Conservation (phyloP, 1,140 invertebrate genomes). For the Artemia franciscana region DNA sequence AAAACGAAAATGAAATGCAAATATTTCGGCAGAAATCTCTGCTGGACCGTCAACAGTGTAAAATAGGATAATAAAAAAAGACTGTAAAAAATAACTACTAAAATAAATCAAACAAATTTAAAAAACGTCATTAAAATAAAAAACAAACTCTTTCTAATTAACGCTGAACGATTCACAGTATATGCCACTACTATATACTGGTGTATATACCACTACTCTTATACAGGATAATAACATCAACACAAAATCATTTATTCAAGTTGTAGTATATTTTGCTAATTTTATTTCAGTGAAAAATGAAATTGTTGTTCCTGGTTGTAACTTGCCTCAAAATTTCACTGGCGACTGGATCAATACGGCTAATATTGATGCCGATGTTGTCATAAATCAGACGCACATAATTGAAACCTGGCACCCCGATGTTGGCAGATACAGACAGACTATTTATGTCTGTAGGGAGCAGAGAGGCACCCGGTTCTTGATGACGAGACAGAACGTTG, state of each 20-base stretch:
- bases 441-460: constrained; percentile 84
- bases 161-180: too few species aligned
- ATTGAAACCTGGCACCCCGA: constrained; percentile 84
- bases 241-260: too few species aligned
- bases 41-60: too few species aligned
- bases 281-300: constrained; percentile 42
- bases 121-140: too few species aligned
- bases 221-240: too few species aligned
- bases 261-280: constrained; percentile 10
- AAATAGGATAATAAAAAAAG: too few species aligned
- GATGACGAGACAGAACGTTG: constrained; percentile 84
- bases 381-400: constrained; percentile 87
- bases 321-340: constrained; percentile 72
- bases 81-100: neutral
- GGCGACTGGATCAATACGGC: constrained; percentile 92
- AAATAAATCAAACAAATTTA: neutral
- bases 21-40: too few species aligned
- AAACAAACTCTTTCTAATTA: too few species aligned
- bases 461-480: constrained; percentile 63
- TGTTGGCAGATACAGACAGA: constrained; percentile 55
- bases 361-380: constrained; percentile 77
- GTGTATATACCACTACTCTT: too few species aligned
- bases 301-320: constrained; percentile 67
- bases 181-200: too few species aligned
- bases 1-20: too few species aligned